Conservation (phyloP, 2,888 invertebrate species). For the Pherbina coryleti region DNA sequence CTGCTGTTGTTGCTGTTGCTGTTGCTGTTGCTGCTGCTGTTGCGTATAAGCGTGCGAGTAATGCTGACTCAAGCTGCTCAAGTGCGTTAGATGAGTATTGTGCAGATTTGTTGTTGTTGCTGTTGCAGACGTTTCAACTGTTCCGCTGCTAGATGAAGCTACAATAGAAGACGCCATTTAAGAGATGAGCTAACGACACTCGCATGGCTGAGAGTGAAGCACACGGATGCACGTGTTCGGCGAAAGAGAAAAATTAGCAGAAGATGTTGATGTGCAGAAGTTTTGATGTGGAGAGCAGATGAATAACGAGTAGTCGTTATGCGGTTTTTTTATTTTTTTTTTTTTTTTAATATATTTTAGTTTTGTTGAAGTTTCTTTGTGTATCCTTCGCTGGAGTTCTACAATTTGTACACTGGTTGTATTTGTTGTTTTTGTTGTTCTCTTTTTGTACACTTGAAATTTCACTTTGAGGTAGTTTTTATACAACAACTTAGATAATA, state of each 20-base stretch:
- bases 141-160: constrained; percentile 67
- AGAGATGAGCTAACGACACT: constrained; percentile 57
- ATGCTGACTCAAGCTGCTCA: constrained; percentile 65
- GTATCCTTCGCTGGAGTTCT: constrained; percentile 49
- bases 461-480: constrained; percentile 54
- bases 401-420: constrained; percentile 44
- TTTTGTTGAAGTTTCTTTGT: constrained; percentile 25
- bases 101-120: constrained; percentile 56
- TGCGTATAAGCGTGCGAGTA: constrained; percentile 56
- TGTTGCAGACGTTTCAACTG: constrained; percentile 61
- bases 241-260: background rate
- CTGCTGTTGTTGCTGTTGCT: constrained; percentile 51
- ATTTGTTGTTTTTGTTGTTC: constrained; percentile 41
- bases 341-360: background rate
- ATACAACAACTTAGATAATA: constrained; percentile 21
- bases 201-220: constrained; percentile 61
- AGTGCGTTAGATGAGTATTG: constrained; percentile 65
- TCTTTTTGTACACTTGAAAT: constrained; percentile 54
- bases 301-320: background rate
- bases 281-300: background rate
- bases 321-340: background rate
- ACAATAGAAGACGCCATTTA: constrained; percentile 70
- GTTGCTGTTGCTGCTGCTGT: constrained; percentile 51
- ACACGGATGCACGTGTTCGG: constrained; percentile 4
- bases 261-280: background rate